These are phyloP conservation scores for Lasioglossum villosulum DNA, from an alignment of 2,888 invertebrate species.

Conservation along the genomic window DNA sequence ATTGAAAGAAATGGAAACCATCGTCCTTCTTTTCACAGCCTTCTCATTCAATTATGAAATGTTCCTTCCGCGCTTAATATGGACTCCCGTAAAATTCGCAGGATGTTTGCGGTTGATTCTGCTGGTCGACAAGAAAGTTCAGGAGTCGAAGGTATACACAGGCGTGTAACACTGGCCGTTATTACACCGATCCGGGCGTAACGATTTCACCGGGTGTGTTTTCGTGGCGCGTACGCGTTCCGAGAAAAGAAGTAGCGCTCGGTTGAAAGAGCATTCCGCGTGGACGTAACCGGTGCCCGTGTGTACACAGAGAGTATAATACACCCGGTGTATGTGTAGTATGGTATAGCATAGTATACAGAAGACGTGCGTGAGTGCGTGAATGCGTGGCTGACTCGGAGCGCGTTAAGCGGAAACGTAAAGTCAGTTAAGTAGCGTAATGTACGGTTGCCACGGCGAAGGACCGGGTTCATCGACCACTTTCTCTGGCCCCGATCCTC, in stretches of 20 bases:
- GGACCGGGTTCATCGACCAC: slow-evolving; percentile 79
- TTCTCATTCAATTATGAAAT: neutral
- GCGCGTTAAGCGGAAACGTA: slow-evolving; percentile 68
- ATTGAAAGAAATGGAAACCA: no score
- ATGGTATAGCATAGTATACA: neutral
- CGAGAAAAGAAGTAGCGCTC: slow-evolving; percentile 25
- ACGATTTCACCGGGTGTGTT: slow-evolving; percentile 41
- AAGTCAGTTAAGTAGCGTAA: slow-evolving; percentile 74
- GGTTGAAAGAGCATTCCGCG: slow-evolving; percentile 26
- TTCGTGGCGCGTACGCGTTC: slow-evolving; percentile 19
- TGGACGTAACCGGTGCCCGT: slow-evolving; percentile 12
- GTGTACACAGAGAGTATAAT: neutral
- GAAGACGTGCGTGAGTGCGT: neutral
- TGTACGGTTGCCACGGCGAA: slow-evolving; percentile 60
- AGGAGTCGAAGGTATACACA: neutral
- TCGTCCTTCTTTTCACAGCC: no score
- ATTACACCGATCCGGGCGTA: slow-evolving; percentile 20
- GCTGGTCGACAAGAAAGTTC: neutral
- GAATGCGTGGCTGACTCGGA: neutral
- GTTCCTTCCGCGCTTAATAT: neutral
- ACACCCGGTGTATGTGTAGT: neutral
- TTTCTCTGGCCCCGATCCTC: slow-evolving; percentile 78
- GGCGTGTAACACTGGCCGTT: slow-evolving; percentile 24
- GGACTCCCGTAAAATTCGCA: neutral
- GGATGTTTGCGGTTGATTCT: neutral